Base-by-base conservation (phyloP, 2,888 invertebrate species). In the Sarcophaga carnaria region DNA sequence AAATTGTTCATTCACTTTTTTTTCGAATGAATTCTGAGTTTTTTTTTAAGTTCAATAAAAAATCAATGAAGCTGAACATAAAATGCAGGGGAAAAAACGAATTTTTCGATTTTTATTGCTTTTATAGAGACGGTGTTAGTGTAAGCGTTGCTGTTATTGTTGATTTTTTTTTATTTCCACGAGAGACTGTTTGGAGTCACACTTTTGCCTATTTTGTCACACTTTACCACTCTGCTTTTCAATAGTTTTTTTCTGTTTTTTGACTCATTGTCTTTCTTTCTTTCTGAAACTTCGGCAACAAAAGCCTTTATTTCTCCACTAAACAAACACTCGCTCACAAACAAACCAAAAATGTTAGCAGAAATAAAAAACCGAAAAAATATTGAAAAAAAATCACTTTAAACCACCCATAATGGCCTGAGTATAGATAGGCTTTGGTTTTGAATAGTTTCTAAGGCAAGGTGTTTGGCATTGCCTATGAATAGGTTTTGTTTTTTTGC, bases 141-240 rank as follows among this genome's bases (percentile, higher is more conserved):
- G 72, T 12, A 10, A 25, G 12, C 10, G 5, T 62, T 66, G 25
- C 67, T 71, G 10, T 70, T 47, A 54, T 79, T 49, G 60, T 78
- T 74, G 60, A 63, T 47, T 62, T 66, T 27, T 66, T 27, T 67
- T 85, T 49, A 45, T 64, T 78, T 47, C 62, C 63, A 27, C 54
- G 81, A 67, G 87, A 87, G 87, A 87, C 87, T 87, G 81, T 82
- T 84, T 82, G 87, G 87, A 87, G 87, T 87, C 87, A 87, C 87
- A 87, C 87, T 87, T 62, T 87, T 84, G 84, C 84, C 81, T 80
- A 81, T 54, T 54, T 54, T 87, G 87, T 87, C 84, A 87, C 81
- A 87, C 81, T 87, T 81, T 81, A 78, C 54, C 54, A 54, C 54
- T 54, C 54, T 54, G 54, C 54, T 54, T 12, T 54, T 54, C 54